Base-by-base conservation (phyloP, 2,113 vertebrate genomes). In the Nothoprocta perdicaria region DNA sequence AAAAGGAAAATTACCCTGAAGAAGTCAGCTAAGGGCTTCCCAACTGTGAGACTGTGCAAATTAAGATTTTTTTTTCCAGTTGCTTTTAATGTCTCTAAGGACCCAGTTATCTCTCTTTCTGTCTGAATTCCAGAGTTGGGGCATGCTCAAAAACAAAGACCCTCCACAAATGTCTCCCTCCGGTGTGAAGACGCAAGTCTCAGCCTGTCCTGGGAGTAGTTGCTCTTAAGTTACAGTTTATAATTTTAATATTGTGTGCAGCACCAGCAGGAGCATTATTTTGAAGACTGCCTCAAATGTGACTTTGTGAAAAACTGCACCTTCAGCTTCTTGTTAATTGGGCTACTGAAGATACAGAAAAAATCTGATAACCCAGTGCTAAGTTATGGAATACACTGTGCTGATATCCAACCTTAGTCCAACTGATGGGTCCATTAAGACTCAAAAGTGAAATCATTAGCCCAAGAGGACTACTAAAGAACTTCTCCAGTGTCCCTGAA, bases 21-120 rank as follows among this genome's bases (percentile, higher is more conserved):
- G 77, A 90, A 94, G 84, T 86, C 74, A 88, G 86, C 66, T 91
- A 86, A 96, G 69, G 68, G 41, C 57, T 94, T 92, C 91, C 80
- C 87, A 87, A 60, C 80, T 69, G 50, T 80, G 88, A 90, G 75
- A 76, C 53, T 78, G 55, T 88, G 62, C 46, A 88, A 91, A 92
- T 81, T 79, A 82, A 80, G 48, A 3, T 23, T 33, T 18, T 6
- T 73, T 79, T 57, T 77, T 69, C 16, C 63, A 12, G 78, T n/a
- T 69, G 40, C 48, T 87, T 91, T 93, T 85, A 85, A 93, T 80
- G 69, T 46, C 55, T 80, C 29, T 85, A 63, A 95, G 33, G 46
- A 87, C 29, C 38, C 10, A 1, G 16, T 83, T 91, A 91, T 88
- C 66, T 69, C 84, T 87, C 72, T 83, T 74, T 14, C 16, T 80